Percentiles rank a stretch among this genome's conserved stretches.
These are phyloP conservation scores for Hippopotamyrus pictus DNA, from an alignment of 2,797 vertebrate genomes.

Conservation along the genomic window DNA sequence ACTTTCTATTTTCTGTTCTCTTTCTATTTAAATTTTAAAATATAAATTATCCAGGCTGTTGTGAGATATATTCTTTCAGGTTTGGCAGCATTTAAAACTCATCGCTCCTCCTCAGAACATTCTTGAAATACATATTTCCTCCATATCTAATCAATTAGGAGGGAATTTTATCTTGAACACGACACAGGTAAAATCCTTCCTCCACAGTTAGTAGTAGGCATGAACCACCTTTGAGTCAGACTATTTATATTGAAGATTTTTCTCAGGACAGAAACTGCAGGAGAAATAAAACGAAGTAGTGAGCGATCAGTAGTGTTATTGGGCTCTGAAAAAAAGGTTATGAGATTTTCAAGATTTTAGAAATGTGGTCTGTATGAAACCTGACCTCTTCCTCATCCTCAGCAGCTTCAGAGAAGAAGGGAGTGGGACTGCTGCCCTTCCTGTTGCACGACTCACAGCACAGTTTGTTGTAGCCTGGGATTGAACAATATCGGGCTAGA, in stretches of 20 bases:
- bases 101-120: slow-evolving; percentile 68
- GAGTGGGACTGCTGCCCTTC: slow-evolving; percentile 61
- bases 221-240: slow-evolving; percentile 41
- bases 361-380: slow-evolving; percentile 54
- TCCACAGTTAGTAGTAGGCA: slow-evolving; percentile 33
- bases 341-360: slow-evolving; percentile 50
- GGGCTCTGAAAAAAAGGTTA: slow-evolving; percentile 34
- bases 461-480: slow-evolving; percentile 83
- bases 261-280: slow-evolving; percentile 39
- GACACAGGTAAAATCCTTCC: slow-evolving; percentile 33
- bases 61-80: slow-evolving; percentile 52
- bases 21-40: slow-evolving; percentile 37
- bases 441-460: slow-evolving; percentile 89
- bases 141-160: slow-evolving; percentile 40
- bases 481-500: slow-evolving; percentile 82
- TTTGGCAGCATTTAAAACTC: slow-evolving; percentile 48
- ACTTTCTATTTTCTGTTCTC: slow-evolving; percentile 66
- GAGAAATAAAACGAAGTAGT: slow-evolving; percentile 34
- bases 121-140: slow-evolving; percentile 49
- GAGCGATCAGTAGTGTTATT: slow-evolving; percentile 37
- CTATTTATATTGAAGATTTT: slow-evolving; percentile 35
- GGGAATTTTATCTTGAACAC: slow-evolving; percentile 26
- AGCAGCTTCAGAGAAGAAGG: slow-evolving; percentile 59
- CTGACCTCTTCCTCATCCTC: slow-evolving; percentile 55
- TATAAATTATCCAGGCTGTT: slow-evolving; percentile 48